A percentile compares a stretch with the other conserved stretches of the same genome.
Conservation (phyloP, 2,113 vertebrate genomes). For the Aphelocoma coerulescens region DNA sequence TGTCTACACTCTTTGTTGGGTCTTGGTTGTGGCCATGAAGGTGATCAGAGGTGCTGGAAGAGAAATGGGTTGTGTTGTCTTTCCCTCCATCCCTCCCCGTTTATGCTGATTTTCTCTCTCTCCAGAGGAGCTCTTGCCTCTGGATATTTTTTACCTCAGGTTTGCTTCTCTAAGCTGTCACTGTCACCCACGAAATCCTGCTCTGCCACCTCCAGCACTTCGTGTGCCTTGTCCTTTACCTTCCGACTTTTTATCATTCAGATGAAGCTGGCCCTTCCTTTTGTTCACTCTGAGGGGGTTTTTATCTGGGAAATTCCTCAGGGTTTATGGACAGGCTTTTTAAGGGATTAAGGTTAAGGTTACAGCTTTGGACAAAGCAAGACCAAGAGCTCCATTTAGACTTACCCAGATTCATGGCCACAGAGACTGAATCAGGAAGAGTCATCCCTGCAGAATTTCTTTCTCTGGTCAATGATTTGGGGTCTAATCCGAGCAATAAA, state of each 20-base stretch:
- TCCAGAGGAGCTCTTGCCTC: background rate
- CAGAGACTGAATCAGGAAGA: fast-evolving
- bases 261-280: background rate
- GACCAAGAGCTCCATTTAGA: background rate
- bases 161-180: background rate
- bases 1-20: fast-evolving
- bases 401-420: background rate
- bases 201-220: background rate
- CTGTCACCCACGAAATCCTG: background rate
- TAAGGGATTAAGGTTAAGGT: background rate
- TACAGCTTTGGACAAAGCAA: background rate
- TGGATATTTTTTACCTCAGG: background rate
- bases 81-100: background rate
- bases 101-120: background rate
- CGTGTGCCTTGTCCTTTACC: background rate
- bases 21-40: background rate
- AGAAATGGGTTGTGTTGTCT: background rate
- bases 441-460: background rate
- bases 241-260: background rate
- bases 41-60: background rate
- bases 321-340: background rate
- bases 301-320: background rate
- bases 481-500: background rate
- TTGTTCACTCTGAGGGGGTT: background rate
- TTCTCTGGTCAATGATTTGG: background rate